A percentile compares a stretch with the other conserved stretches of the same genome.
Conservation (phyloP, 2,797 vertebrate species). For the Sardinella longiceps region DNA sequence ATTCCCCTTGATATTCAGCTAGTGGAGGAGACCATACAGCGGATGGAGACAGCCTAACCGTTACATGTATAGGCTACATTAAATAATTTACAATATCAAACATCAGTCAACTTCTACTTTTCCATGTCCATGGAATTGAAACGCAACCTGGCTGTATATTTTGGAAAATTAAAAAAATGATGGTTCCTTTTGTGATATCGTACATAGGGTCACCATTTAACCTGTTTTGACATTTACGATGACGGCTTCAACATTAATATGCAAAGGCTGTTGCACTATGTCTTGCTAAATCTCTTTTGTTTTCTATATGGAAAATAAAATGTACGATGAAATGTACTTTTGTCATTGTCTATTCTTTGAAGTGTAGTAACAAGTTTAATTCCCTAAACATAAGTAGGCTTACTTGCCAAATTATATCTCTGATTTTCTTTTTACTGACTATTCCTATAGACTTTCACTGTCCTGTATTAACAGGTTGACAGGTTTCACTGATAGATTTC, state of each 20-base stretch:
- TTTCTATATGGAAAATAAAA: not conserved
- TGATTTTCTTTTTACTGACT: too few relatives aligned
- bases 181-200: too few relatives aligned
- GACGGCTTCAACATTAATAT: not conserved
- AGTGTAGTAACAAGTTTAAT: too few relatives aligned
- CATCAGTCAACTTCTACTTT: not conserved
- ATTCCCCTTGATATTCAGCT: constrained; percentile 67
- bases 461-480: too few relatives aligned
- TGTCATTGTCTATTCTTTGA: too few relatives aligned
- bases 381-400: too few relatives aligned
- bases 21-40: constrained; percentile 64
- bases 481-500: too few relatives aligned
- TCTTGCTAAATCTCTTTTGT: not conserved
- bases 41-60: constrained; percentile 68
- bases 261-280: not conserved
- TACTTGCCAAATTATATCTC: too few relatives aligned
- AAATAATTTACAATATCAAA: not conserved
- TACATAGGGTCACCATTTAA: too few relatives aligned
- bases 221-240: too few relatives aligned
- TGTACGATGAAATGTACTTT: not conserved
- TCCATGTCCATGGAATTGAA: not conserved
- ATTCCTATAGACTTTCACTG: too few relatives aligned
- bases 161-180: not conserved
- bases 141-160: not conserved
- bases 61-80: not conserved